phyloP scores from a whole-genome alignment of 2,797 vertebrate species.

The Sebastes itinus region DNA sequence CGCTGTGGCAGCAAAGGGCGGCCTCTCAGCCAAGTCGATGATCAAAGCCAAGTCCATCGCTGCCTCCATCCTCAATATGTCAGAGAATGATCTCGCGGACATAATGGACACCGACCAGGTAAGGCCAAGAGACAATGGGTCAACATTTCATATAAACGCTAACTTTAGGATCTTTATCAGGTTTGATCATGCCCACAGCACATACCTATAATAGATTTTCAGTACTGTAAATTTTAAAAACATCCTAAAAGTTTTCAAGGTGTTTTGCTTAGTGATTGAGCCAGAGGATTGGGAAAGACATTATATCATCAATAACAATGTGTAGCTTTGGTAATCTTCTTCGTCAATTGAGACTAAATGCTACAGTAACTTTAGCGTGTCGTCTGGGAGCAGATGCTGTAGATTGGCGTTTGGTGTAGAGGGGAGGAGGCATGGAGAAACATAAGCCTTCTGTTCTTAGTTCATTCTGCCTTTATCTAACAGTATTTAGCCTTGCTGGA shows the following conservation, averaged over 20 bases:
- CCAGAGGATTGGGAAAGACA: conserved; percentile 26
- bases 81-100: conserved; percentile 88
- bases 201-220: conserved; percentile 54
- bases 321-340: conserved; percentile 36
- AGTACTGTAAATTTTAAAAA: conserved; percentile 41
- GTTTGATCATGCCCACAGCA: conserved; percentile 48
- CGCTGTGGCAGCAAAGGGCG: conserved; percentile 67
- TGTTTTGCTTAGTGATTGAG: conserved; percentile 29
- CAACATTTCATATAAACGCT: conserved; percentile 36
- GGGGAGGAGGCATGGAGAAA: conserved; percentile 3
- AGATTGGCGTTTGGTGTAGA: conserved; percentile 16
- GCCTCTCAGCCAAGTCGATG: conserved; percentile 86
- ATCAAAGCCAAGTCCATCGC: conserved; percentile 89
- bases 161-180: conserved; percentile 54
- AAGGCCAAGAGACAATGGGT: conserved; percentile 59
- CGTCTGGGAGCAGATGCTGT: conserved; percentile 15
- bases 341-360: conserved; percentile 49
- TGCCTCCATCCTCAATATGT: conserved; percentile 94
- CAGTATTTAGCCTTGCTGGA: conserved; percentile 29
- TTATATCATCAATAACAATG: conserved; percentile 37
- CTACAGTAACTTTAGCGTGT: conserved; percentile 18
- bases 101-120: conserved; percentile 90
- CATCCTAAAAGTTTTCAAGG: conserved; percentile 43
- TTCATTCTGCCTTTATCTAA: conserved; percentile 28
- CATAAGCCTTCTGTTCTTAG: background rate